Evolutionary conservation across 1,140 invertebrate genomes (phyloP), one percentile per base, ranked within the genome.

Genomic region (Philopotamus ludificatus): DNA sequence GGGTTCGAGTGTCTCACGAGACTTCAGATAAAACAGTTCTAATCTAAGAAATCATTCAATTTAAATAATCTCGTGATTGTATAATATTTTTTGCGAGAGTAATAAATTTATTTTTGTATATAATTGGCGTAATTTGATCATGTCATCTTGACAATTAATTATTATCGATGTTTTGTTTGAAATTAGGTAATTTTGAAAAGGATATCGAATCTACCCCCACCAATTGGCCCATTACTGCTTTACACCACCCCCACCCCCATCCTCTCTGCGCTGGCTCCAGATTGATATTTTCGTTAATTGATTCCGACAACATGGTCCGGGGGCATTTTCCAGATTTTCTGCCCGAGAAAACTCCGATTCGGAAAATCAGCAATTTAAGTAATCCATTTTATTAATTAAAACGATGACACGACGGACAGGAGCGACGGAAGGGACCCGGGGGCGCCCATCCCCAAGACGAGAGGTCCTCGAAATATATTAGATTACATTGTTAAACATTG

Each of bases 351-450:
- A 53, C 50, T 12, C 20, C 16, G 22, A 53, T 53, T 53, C 50
- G 50, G 18, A 53, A 53, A 53, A 53, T 53, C 50, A 53, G 50
- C 50, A 23, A 53, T 26, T 26, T 26, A 34, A 50, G 42, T 61
- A 61, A 61, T 61, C 59, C 45, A 61, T 61, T 61, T 61, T 61
- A 61, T 61, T 61, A 61, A 61, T 61, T 61, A 61, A 61, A 61
- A 28, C 26, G 59, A 61, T 61, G 59, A 61, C 59, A 49, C 20
- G 44, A 21, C 21, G 39, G 26, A 16, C 16, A 41, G 50, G 7
- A 10, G 8, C 8, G 4, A 16, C 3, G 18, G 44, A 8, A 4
- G 44, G 44, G 28, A 4, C 4, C 4, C 12, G 28, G 28, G 28
- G 28, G 4, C 28, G 28, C 28, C 53, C 53, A 28, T 21, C 7